Percentiles rank a stretch among this genome's conserved stretches.
Conservation (phyloP, 1,140 invertebrate genomes). For the Meteorus sp. region DNA sequence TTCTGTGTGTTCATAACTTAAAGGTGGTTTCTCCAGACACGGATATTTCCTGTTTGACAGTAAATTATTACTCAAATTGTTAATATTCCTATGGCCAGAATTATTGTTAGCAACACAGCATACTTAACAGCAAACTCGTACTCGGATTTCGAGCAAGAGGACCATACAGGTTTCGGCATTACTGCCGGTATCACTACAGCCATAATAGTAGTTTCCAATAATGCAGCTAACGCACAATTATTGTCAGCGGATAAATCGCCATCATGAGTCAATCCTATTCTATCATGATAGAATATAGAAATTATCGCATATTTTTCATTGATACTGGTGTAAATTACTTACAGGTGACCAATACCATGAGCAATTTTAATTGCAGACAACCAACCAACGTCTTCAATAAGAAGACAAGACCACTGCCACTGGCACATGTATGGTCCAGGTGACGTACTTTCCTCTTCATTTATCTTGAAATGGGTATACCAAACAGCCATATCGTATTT, state of each 20-base stretch:
- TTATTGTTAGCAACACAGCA: too few species aligned
- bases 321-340: neutral
- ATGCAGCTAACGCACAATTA: slow-evolving; percentile 3
- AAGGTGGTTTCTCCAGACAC: slow-evolving; percentile 6
- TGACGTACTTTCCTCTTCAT: neutral
- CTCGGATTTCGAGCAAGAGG: neutral
- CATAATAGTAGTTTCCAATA: slow-evolving; percentile 9
- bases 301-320: too few species aligned
- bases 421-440: slow-evolving; percentile 7
- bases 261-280: slow-evolving; percentile 13
- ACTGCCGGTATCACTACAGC: neutral
- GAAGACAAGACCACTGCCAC: slow-evolving; percentile 5
- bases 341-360: slow-evolving; percentile 16
- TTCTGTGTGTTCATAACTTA: neutral
- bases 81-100: neutral
- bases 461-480: slow-evolving; percentile 1
- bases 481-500: slow-evolving; percentile 11
- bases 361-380: slow-evolving; percentile 9
- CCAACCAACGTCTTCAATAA: slow-evolving; percentile 12
- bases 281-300: too few species aligned
- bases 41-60: neutral
- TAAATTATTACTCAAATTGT: neutral
- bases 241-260: slow-evolving; percentile 4
- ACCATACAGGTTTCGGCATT: slow-evolving; percentile 8
- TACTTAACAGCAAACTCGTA: neutral